A percentile compares a stretch with the other conserved stretches of the same genome.
These are phyloP conservation scores for Deilephila porcellus DNA, from an alignment of 2,888 invertebrate species.

Conservation along the genomic window DNA sequence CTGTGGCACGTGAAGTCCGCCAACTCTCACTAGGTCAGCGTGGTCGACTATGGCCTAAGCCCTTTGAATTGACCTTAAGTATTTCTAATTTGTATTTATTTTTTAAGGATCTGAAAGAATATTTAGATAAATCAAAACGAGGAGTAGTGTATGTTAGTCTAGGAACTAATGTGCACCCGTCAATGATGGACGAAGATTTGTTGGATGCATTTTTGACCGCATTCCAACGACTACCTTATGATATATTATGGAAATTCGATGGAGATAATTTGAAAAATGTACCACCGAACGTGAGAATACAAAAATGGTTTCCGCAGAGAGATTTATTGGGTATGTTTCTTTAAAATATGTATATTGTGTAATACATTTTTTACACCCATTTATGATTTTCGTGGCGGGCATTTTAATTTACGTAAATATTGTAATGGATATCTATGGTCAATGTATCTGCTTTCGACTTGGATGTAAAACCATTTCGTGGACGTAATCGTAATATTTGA, in stretches of 20 bases:
- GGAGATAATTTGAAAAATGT: slow-evolving; percentile 33
- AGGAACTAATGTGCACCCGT: slow-evolving; percentile 36
- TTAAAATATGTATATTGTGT: not conserved
- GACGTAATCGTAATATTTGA: too few species aligned
- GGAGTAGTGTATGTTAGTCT: slow-evolving; percentile 40
- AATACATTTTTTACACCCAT: slow-evolving; percentile 17
- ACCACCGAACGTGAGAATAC: slow-evolving; percentile 38
- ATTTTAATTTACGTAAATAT: not conserved
- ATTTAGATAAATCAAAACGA: slow-evolving; percentile 33
- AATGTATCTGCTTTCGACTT: too few species aligned
- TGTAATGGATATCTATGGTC: too few species aligned
- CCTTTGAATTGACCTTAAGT: too few species aligned
- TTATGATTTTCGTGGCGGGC: not conserved
- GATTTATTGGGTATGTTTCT: slow-evolving; percentile 39
- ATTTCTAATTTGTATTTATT: not conserved
- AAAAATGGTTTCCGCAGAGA: slow-evolving; percentile 44
- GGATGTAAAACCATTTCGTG: too few species aligned
- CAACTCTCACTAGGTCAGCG: too few species aligned
- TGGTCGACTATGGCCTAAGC: too few species aligned
- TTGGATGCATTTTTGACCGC: slow-evolving; percentile 32
- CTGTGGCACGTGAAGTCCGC: too few species aligned
- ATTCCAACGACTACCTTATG: slow-evolving; percentile 36
- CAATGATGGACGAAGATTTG: slow-evolving; percentile 35
- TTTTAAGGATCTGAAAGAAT: slow-evolving; percentile 27
- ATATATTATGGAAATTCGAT: slow-evolving; percentile 43